phyloP scores from a whole-genome alignment of 2,113 vertebrate species.

The Bufo bufo region DNA sequence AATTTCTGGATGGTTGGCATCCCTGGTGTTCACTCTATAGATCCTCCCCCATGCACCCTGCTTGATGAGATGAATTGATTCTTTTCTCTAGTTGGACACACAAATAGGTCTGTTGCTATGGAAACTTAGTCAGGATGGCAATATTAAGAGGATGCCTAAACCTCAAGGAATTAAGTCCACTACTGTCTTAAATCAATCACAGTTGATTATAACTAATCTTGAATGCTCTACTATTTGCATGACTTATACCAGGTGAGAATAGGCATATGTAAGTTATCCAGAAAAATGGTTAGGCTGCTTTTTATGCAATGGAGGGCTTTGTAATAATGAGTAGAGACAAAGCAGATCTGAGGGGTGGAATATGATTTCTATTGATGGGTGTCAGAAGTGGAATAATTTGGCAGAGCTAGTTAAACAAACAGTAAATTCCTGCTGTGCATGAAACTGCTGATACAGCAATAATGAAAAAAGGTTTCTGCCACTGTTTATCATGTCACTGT shows the following conservation, averaged over 20 bases:
- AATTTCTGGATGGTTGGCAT: too few relatives aligned
- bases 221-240: neutral
- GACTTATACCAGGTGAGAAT: neutral
- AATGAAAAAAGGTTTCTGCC: constrained; percentile 19
- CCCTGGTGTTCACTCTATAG: too few relatives aligned
- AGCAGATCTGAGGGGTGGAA: neutral
- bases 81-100: too few relatives aligned
- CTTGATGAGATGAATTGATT: too few relatives aligned
- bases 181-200: too few relatives aligned
- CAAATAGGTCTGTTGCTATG: too few relatives aligned
- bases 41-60: too few relatives aligned
- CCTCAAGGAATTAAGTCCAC: too few relatives aligned
- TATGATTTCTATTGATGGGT: neutral
- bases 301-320: neutral
- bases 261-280: too few relatives aligned
- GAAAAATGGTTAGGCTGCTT: neutral
- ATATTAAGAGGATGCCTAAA: too few relatives aligned
- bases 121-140: too few relatives aligned
- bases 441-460: constrained; percentile 38
- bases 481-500: constrained; percentile 29
- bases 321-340: neutral
- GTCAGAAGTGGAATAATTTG: neutral
- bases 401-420: constrained; percentile 9
- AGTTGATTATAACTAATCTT: too few relatives aligned
- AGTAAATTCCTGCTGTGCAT: constrained; percentile 23